Percentiles rank a stretch among this genome's conserved stretches.
Conservation (phyloP, 2,113 vertebrate genomes). For the Boleophthalmus pectinirostris region DNA sequence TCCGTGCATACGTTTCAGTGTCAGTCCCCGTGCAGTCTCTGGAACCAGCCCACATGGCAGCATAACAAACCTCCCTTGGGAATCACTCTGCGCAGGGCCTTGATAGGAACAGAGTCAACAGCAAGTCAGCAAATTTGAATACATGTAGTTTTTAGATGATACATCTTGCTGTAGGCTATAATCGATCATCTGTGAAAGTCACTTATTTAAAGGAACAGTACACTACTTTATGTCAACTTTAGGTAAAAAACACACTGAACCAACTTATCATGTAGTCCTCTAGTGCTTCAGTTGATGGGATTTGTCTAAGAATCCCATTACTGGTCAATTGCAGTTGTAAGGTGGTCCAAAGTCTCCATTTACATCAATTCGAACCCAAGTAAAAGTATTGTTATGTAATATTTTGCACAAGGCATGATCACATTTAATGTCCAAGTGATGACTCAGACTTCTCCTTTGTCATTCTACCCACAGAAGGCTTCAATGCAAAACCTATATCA, state of each 20-base stretch:
- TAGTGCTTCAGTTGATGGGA: neutral
- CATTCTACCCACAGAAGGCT: slow-evolving; percentile 35
- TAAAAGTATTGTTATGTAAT: neutral
- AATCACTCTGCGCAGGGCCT: slow-evolving; percentile 16
- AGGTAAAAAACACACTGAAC: neutral
- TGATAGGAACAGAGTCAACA: slow-evolving; percentile 5
- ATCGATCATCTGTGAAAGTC: slow-evolving; percentile 13
- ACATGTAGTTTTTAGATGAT: slow-evolving; percentile 17
- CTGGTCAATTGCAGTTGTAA: too few relatives aligned
- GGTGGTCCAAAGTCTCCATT: too few relatives aligned
- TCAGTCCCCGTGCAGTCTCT: slow-evolving; percentile 51
- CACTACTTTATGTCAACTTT: neutral
- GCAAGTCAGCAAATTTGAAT: slow-evolving; percentile 23
- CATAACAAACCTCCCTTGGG: slow-evolving; percentile 14
- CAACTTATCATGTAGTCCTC: neutral
- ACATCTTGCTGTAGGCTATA: neutral
- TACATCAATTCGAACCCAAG: too few relatives aligned
- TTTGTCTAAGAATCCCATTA: neutral
- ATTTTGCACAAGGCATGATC: neutral
- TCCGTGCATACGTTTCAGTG: slow-evolving; percentile 33
- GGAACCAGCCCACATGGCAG: slow-evolving; percentile 42
- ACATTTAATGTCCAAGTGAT: neutral
- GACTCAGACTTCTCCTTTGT: neutral
- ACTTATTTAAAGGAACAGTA: neutral
- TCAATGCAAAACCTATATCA: slow-evolving; percentile 53